Conservation (phyloP, 2,797 vertebrate genomes). For the Acridotheres tristis region DNA sequence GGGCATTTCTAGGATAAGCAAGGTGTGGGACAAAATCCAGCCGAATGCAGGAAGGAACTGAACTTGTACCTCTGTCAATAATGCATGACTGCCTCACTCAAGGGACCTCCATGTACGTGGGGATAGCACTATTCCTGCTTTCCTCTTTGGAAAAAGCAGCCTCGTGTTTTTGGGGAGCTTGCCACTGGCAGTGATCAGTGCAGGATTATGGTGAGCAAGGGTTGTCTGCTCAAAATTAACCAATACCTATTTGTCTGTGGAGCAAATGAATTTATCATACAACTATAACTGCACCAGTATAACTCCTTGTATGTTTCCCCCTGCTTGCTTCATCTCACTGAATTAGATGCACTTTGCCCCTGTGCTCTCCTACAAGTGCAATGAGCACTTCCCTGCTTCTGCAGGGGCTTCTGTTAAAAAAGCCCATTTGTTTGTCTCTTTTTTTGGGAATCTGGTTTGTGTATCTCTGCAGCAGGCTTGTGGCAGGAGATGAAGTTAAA, state of each 20-base stretch:
- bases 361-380: accelerated
- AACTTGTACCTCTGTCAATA: accelerated
- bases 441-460: neutral
- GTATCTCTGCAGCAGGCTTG: neutral
- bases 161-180: neutral
- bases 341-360: neutral
- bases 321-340: neutral
- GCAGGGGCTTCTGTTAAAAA: neutral
- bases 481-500: neutral
- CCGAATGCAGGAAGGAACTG: neutral
- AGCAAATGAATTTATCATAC: neutral
- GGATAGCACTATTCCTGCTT: accelerated
- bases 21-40: neutral
- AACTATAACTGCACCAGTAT: too few species aligned
- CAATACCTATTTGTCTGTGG: neutral
- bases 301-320: accelerated
- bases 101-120: neutral
- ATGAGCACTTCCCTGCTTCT: neutral
- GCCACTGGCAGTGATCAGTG: neutral
- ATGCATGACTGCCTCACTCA: accelerated
- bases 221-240: neutral
- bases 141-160: neutral
- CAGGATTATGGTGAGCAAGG: neutral
- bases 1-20: neutral
- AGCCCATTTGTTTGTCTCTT: neutral